Base-by-base conservation (phyloP, 2,797 vertebrate genomes). In the Epinephelus coioides region DNA sequence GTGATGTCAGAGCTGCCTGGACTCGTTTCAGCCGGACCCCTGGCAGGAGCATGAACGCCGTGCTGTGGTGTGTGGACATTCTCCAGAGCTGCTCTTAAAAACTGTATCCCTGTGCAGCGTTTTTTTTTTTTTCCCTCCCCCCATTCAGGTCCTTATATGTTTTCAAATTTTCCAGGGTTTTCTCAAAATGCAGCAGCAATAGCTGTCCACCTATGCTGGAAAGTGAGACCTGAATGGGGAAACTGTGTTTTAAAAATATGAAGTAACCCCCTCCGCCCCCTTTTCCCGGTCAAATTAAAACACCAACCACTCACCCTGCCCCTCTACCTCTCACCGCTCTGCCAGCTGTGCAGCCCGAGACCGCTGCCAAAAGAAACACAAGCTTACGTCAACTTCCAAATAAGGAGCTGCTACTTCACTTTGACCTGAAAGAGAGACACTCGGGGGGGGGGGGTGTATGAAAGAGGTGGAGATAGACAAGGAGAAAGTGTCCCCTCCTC, bases 1-100 rank as follows among this genome's bases (percentile, higher is more conserved):
- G 85, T 95, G 91, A 95, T 91, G 93, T 94, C 92, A 94, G 83
- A 86, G 83, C 81, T 81, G 88, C 88, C 88, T 80, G 89, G 83
- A 87, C 89, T 76, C 66, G 34, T 88, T 91, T 93, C 86, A 92
- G 89, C 87, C 72, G 70, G 86, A 88, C 78, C 69, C 65, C 68
- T 84, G 82, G 84, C 62, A 86, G 55, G 59, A 85, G 73, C 74
- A 38, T 65, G 85, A 65, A 65, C 34, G 62, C 68, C 12, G 44
- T 17, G 50, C 71, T 70, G 81, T 71, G 56, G 79, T 79, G 79
- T 84, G 81, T 89, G 88, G 89, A 91, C 78, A 75, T 83, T 91
- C 72, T 92, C 91, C 91, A 91, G 89, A 89, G 82, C 78, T 82
- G 76, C 81, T 90, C 81, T 84, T 83, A 81, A 86, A 92, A 84